phyloP scores from a whole-genome alignment of 2,888 invertebrate species.

The Bembecia ichneumoniformis region DNA sequence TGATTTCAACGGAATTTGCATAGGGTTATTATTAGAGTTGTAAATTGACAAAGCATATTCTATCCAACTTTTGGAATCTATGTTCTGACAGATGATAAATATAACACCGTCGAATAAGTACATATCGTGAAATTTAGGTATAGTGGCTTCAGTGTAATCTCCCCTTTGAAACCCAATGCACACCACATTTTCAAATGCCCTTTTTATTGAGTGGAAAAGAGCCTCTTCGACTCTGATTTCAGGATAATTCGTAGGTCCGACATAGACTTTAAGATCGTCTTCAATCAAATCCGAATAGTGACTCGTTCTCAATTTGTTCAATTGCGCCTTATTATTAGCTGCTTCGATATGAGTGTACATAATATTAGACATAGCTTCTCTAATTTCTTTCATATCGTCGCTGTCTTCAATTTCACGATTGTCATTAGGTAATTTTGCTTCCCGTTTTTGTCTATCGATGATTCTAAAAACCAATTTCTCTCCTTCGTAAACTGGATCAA shows the following conservation, averaged over 20 bases:
- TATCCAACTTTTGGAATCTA: constrained; percentile 38
- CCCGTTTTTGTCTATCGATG: constrained; percentile 53
- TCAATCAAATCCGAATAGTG: constrained; percentile 52
- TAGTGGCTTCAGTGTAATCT: constrained; percentile 17
- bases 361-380: constrained; percentile 31
- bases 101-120: constrained; percentile 60
- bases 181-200: constrained; percentile 37
- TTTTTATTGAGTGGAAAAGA: constrained; percentile 40
- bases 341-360: constrained; percentile 44
- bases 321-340: constrained; percentile 35
- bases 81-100: constrained; percentile 49
- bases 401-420: constrained; percentile 14
- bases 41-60: constrained; percentile 27
- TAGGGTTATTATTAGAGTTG: constrained; percentile 20
- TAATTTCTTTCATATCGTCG: constrained; percentile 22
- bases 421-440: constrained; percentile 25
- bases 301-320: constrained; percentile 43
- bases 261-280: constrained; percentile 54
- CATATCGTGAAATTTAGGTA: constrained; percentile 52
- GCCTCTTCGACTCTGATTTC: constrained; percentile 47
- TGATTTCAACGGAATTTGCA: constrained; percentile 36
- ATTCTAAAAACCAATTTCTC: constrained; percentile 42
- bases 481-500: constrained; percentile 42
- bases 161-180: constrained; percentile 24
- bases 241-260: constrained; percentile 52